A percentile compares a stretch with the other conserved stretches of the same genome.
Conservation (phyloP, 2,797 vertebrate genomes). For the Vipera latastei region DNA sequence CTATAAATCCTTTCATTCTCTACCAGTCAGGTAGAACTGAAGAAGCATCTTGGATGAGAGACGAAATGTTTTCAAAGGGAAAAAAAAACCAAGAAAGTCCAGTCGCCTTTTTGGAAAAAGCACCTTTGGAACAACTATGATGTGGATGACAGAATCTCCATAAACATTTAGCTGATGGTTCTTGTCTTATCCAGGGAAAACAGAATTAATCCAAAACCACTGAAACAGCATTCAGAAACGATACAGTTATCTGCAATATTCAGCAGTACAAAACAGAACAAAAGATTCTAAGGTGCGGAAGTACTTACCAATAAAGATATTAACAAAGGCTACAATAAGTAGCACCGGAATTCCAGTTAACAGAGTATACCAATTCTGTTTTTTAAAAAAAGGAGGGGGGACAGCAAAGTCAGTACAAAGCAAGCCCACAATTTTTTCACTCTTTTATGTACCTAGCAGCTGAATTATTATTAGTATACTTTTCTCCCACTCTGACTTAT, state of each 20-base stretch:
- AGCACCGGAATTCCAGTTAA: constrained; percentile 85
- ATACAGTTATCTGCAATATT: neutral
- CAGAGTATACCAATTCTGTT: constrained; percentile 82
- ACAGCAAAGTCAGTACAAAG: neutral
- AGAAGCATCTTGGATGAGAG: neutral
- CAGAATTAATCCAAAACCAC: neutral
- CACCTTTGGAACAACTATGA: neutral
- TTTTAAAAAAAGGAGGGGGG: constrained; percentile 18
- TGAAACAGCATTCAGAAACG: neutral
- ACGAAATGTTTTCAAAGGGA: neutral
- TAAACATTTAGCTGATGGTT: neutral
- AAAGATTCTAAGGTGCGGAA: neutral
- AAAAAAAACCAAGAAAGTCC: neutral
- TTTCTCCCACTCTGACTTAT: neutral
- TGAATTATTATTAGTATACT: neutral
- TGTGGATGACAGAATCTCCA: neutral
- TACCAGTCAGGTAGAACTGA: neutral
- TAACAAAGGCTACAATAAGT: constrained; percentile 77
- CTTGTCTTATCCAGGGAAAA: neutral
- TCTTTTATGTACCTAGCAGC: neutral
- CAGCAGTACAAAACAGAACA: neutral
- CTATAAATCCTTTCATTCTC: neutral
- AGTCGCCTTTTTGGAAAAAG: neutral
- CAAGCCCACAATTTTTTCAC: neutral
- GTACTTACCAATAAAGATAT: constrained; percentile 88